Evolutionary conservation across 2,888 invertebrate species (phyloP), one percentile per base, ranked within the genome.

Genomic region (Leptogaster cylindrica): DNA sequence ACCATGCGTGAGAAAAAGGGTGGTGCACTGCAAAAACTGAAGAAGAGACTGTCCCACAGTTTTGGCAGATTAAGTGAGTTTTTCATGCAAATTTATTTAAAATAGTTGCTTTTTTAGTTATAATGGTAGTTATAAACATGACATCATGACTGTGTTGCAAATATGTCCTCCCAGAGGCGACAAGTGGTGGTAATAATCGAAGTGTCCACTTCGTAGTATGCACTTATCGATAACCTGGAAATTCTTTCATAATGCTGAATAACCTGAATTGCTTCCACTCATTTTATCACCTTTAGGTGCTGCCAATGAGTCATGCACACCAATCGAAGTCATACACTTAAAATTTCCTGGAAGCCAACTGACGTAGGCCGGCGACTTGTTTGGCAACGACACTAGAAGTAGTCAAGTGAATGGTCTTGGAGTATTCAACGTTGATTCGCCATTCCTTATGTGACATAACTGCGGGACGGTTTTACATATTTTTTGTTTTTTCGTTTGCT

Each of bases 51-150:
- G 79, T 95, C 95, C 79, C 92, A 95, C 82, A 95, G 95, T 84
- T 95, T 96, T 85, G 95, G 95, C 82, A 88, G 95, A 87, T 87
- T 96, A 83, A 93, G 95, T 96, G 85, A 95, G 95, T 93, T 6
- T 25, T 27, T 20, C n/a, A n/a, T n/a, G n/a, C n/a, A n/a, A n/a
- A n/a, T n/a, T n/a, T n/a, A n/a, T n/a, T n/a, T n/a, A n/a, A n/a
- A n/a, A n/a, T n/a, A n/a, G n/a, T n/a, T n/a, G n/a, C n/a, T n/a
- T n/a, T n/a, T n/a, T n/a, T n/a, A n/a, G n/a, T n/a, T n/a, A n/a
- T n/a, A n/a, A n/a, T n/a, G n/a, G n/a, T n/a, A n/a, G n/a, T n/a
- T n/a, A n/a, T n/a, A n/a, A n/a, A n/a, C n/a, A n/a, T n/a, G n/a
- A n/a, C n/a, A n/a, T n/a, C n/a, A n/a, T n/a, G n/a, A n/a, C n/a